These are phyloP conservation scores for Campylorhamphus procurvoides DNA, from an alignment of 2,113 vertebrate genomes.

Conservation along the genomic window DNA sequence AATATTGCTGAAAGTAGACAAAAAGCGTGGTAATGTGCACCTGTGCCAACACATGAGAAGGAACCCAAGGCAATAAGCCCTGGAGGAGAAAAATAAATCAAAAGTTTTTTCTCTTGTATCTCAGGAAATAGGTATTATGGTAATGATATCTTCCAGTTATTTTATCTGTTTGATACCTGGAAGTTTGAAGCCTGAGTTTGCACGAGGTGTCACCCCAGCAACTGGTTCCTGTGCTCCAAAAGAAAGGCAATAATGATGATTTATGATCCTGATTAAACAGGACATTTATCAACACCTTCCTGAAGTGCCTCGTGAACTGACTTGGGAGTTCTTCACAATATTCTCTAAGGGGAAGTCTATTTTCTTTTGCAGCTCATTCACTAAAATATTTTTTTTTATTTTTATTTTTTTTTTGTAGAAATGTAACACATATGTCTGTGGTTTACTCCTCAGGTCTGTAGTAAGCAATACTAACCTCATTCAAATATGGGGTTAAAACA, in stretches of 20 bases:
- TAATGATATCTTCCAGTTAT: not conserved
- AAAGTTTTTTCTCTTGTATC: not conserved
- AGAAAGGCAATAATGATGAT: not conserved
- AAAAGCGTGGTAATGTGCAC: not conserved
- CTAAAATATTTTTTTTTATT: rapidly evolving
- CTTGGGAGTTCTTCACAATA: not conserved
- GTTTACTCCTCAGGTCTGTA: not conserved
- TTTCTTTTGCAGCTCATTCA: not conserved
- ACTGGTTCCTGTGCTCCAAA: not conserved
- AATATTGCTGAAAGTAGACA: not conserved
- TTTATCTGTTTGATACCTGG: not conserved
- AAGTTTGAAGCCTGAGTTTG: not conserved
- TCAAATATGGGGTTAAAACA: not conserved
- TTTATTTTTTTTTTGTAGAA: not conserved
- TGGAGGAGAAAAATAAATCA: not conserved
- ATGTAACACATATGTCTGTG: not conserved
- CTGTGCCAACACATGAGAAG: not conserved
- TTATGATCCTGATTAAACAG: not conserved
- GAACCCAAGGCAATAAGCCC: constrained; percentile 2
- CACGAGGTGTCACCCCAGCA: not conserved
- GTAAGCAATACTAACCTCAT: not conserved
- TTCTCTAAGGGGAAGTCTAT: not conserved
- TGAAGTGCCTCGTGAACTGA: not conserved
- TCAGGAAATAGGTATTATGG: not conserved
- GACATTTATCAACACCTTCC: not conserved